A percentile compares a stretch with the other conserved stretches of the same genome.
Conservation (phyloP, 2,888 invertebrate species). For the Pristionchus exspectatus region DNA sequence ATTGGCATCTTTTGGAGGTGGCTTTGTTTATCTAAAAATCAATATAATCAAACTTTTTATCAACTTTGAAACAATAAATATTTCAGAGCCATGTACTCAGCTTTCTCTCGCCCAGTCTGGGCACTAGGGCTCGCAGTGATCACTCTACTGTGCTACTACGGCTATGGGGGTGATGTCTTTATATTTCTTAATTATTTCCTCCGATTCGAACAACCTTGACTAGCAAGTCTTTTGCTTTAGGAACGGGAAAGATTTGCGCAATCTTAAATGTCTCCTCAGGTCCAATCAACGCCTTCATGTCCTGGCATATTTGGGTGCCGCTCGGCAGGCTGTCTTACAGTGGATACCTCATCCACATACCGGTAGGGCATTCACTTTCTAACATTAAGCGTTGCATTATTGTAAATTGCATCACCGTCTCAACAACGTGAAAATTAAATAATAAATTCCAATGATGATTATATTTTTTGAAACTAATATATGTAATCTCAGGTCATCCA, state of each 20-base stretch:
- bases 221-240: too few relatives aligned
- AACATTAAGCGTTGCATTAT: background rate
- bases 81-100: slow-evolving; percentile 41
- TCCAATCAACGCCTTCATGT: slow-evolving; percentile 62
- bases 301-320: slow-evolving; percentile 63
- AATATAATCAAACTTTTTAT: too few relatives aligned
- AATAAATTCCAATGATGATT: too few relatives aligned
- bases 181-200: background rate
- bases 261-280: slow-evolving; percentile 50
- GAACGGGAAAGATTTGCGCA: too few relatives aligned
- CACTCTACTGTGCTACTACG: slow-evolving; percentile 8
- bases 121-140: background rate
- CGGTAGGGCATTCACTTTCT: too few relatives aligned
- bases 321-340: slow-evolving; percentile 62
- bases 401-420: background rate
- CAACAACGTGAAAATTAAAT: background rate
- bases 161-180: background rate
- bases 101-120: slow-evolving; percentile 5
- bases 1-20: slow-evolving; percentile 49
- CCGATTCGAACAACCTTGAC: too few relatives aligned
- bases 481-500: background rate
- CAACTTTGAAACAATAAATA: background rate
- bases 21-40: background rate
- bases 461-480: too few relatives aligned
- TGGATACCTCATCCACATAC: slow-evolving; percentile 60